Evolutionary conservation across 2,888 invertebrate genomes (phyloP).

Genomic region (Conus canariensis): DNA sequence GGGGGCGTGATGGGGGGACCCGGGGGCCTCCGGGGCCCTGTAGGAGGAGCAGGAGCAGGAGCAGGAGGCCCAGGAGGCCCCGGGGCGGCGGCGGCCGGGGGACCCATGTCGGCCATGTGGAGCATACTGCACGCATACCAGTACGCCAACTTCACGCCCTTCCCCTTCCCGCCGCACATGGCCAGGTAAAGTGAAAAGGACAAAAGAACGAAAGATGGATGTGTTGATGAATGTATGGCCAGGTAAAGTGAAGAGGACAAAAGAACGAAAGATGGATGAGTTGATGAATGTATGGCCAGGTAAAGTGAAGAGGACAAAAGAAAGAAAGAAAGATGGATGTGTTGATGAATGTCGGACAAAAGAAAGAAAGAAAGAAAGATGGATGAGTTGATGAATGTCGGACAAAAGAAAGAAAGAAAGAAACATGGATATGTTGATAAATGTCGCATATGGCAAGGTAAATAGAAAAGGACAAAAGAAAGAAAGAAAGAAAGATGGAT

Average conservation of each 20-base stretch:
- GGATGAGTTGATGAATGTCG: background rate
- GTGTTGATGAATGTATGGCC: no score
- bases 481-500: no score
- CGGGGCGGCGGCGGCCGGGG: background rate
- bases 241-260: no score
- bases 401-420: background rate
- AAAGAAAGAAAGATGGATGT: background rate
- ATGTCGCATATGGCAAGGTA: no score
- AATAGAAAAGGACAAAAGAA: no score
- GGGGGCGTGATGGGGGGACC: conserved; percentile 19
- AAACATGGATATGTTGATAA: background rate
- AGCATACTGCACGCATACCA: conserved; percentile 58
- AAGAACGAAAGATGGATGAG: no score
- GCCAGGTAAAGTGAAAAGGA: no score
- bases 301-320: no score
- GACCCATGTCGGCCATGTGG: conserved; percentile 55
- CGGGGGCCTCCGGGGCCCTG: background rate
- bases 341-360: background rate
- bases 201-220: no score
- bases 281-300: no score
- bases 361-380: background rate
- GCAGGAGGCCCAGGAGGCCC: background rate
- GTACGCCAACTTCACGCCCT: conserved; percentile 54
- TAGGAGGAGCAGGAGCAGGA: background rate
- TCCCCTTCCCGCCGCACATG: conserved; percentile 50